Conservation (phyloP, 2,113 vertebrate species). For the Oophaga pumilio region DNA sequence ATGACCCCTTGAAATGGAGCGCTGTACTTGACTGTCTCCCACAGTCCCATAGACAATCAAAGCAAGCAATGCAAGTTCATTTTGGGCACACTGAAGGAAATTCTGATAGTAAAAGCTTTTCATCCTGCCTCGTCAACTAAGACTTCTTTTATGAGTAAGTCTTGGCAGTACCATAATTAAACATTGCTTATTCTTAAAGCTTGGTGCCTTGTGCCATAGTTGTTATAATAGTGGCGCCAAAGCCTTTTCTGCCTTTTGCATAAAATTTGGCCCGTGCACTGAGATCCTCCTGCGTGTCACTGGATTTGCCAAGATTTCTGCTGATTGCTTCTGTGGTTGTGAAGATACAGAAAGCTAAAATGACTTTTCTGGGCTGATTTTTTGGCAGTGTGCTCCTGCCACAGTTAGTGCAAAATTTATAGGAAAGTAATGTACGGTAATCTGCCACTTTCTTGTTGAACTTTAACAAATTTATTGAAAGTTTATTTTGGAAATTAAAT, state of each 20-base stretch:
- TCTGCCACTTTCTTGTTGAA: not conserved
- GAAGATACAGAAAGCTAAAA: conserved; percentile 49
- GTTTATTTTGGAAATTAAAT: not conserved
- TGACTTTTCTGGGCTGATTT: conserved; percentile 33
- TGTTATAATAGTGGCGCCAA: conserved; percentile 3
- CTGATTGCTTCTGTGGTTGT: conserved; percentile 52
- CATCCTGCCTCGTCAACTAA: too few relatives aligned
- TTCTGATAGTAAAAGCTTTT: not conserved
- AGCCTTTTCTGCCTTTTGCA: conserved; percentile 27
- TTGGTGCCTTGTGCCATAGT: not conserved
- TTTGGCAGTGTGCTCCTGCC: conserved; percentile 17
- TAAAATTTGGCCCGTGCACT: conserved; percentile 34
- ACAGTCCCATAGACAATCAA: too few relatives aligned
- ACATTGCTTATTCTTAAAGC: not conserved
- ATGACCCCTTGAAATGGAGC: too few relatives aligned
- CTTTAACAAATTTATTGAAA: not conserved
- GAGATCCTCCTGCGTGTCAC: conserved; percentile 31
- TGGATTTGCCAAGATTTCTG: conserved; percentile 41
- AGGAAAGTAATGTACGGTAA: conserved; percentile 14
- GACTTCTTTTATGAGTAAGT: not conserved
- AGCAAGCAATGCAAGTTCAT: not conserved
- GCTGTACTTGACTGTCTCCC: too few relatives aligned
- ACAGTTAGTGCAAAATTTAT: conserved; percentile 16
- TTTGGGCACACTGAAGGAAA: not conserved
- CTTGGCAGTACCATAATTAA: not conserved